Percentiles rank a stretch among this genome's conserved stretches.
Conservation (phyloP, 64 coral and sea anemone genomes). For the Montipora foliosa region DNA sequence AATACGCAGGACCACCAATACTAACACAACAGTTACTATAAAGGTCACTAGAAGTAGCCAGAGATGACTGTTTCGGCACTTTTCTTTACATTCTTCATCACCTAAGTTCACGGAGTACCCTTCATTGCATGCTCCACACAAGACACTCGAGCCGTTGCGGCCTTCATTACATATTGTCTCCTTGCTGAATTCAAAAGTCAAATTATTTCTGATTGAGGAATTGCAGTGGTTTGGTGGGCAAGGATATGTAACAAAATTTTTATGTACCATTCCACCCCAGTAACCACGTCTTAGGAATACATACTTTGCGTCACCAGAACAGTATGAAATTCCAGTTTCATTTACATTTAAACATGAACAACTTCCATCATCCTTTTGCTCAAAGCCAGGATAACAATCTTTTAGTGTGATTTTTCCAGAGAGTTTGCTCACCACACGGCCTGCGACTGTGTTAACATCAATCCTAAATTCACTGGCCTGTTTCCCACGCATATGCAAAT, state of each 20-base stretch:
- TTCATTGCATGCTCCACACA: constrained; percentile 70
- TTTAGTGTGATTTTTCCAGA: background rate
- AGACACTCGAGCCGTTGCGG: constrained; percentile 52
- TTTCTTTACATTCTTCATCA: constrained; percentile 32
- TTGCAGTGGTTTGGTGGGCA: constrained; percentile 74
- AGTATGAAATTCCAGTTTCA: constrained; percentile 27
- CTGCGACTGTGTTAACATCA: constrained; percentile 40
- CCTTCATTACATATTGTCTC: constrained; percentile 49
- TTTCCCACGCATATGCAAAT: constrained; percentile 45
- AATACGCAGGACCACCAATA: constrained; percentile 76
- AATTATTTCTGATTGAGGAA: background rate
- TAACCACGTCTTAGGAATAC: constrained; percentile 60
- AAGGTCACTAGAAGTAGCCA: constrained; percentile 72
- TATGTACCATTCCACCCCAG: constrained; percentile 53
- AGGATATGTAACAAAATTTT: constrained; percentile 66
- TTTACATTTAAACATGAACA: constrained; percentile 30
- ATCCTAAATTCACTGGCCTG: constrained; percentile 32
- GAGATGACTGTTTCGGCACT: constrained; percentile 21
- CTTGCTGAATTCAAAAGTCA: constrained; percentile 18
- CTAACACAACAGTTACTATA: constrained; percentile 34
- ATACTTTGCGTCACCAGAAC: background rate
- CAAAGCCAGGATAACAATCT: constrained; percentile 42
- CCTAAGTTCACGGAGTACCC: constrained; percentile 72
- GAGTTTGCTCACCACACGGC: constrained; percentile 20
- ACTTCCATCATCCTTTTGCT: background rate